These are phyloP conservation scores for Furcula furcula DNA, from an alignment of 2,888 invertebrate species.

Conservation along the genomic window DNA sequence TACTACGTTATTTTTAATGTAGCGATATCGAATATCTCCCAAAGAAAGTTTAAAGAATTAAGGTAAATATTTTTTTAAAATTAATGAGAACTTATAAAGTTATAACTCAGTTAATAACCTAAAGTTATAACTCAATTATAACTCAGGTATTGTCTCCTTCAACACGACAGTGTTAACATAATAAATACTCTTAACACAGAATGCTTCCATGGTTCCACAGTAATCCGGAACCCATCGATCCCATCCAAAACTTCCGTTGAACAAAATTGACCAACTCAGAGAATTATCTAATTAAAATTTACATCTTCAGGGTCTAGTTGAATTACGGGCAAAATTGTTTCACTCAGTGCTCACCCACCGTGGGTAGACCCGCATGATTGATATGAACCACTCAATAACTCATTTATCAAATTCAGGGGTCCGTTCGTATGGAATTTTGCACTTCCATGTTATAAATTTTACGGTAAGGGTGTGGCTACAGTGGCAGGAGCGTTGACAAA, in stretches of 20 bases:
- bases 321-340: constrained; percentile 30
- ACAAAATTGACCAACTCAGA: constrained; percentile 1
- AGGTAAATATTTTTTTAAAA: too few species aligned
- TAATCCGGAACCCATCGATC: not conserved
- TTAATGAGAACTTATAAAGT: too few species aligned
- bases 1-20: too few species aligned
- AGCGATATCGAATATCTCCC: too few species aligned
- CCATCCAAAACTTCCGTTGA: constrained; percentile 1
- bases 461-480: not conserved
- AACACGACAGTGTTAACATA: too few species aligned
- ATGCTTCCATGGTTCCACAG: too few species aligned
- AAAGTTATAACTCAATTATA: too few species aligned
- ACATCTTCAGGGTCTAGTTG: constrained; percentile 14
- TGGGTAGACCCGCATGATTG: constrained; percentile 27
- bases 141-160: too few species aligned
- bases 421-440: constrained; percentile 17
- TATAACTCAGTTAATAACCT: too few species aligned
- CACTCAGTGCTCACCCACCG: too few species aligned
- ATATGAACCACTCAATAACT: constrained; percentile 29
- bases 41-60: too few species aligned
- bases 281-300: constrained; percentile 28
- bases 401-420: constrained; percentile 26
- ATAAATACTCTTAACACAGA: too few species aligned
- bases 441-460: constrained; percentile 8
- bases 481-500: not conserved